Percentiles rank a stretch among this genome's conserved stretches.
Conservation (phyloP, 2,888 invertebrate species). For the Erebia aethiops region DNA sequence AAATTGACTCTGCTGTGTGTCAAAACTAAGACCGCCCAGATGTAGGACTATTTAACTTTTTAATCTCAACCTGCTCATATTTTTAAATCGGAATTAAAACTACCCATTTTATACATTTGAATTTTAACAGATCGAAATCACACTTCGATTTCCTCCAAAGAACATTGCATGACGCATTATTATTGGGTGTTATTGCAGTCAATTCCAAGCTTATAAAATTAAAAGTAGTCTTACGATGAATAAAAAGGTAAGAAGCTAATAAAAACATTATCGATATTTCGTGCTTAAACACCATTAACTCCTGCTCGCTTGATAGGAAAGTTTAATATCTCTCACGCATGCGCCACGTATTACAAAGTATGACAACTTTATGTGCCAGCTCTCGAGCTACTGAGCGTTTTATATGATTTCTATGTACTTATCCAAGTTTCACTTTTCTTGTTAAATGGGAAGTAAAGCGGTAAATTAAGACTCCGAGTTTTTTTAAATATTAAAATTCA, state of each 20-base stretch:
- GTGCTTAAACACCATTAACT: slow-evolving; percentile 15
- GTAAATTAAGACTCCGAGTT: slow-evolving; percentile 9
- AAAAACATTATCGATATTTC: slow-evolving; percentile 15
- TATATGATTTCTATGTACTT: not conserved
- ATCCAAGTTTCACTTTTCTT: slow-evolving; percentile 10
- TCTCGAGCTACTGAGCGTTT: not conserved
- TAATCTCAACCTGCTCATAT: too few relatives aligned
- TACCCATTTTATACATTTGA: too few relatives aligned
- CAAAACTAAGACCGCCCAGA: too few relatives aligned
- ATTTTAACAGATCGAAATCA: too few relatives aligned
- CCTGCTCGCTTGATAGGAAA: slow-evolving; percentile 17
- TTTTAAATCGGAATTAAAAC: too few relatives aligned
- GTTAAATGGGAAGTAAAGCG: slow-evolving; percentile 10
- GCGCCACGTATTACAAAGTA: slow-evolving; percentile 15
- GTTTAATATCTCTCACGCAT: slow-evolving; percentile 15
- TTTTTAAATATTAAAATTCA: too few relatives aligned
- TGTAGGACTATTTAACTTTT: too few relatives aligned
- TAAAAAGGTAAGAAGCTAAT: slow-evolving; percentile 13
- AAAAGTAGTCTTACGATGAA: not conserved
- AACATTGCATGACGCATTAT: not conserved
- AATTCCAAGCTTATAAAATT: too few relatives aligned
- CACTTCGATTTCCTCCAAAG: too few relatives aligned
- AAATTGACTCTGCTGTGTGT: too few relatives aligned
- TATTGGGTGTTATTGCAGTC: not conserved
- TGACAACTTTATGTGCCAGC: slow-evolving; percentile 13